Base-by-base conservation (phyloP, 2,797 vertebrate genomes). In the Pantherophis alleghaniensis region DNA sequence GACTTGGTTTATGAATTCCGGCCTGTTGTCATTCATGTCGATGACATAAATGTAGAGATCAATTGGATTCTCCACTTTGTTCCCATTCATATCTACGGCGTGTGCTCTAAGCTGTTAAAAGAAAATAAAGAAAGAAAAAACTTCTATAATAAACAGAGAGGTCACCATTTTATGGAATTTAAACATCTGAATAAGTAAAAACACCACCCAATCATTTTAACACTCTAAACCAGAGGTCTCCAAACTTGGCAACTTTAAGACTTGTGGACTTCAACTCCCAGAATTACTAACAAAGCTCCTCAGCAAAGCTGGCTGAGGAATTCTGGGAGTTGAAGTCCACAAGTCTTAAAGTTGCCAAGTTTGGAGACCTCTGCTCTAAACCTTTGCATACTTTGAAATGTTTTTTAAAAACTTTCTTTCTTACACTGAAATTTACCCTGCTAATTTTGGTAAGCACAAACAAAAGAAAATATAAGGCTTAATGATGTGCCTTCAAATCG, bases 11-110 rank as follows among this genome's bases (percentile, higher is more conserved):
- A 98, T 96, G 96, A 99, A 99, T 96, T 99, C 99, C 0, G 99
- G 99, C 4, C 99, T 98, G 97, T 99, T 99, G 98, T 99, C 99
- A 0, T 99, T 99, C 98, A 99, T 99, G 97, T 99, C 98, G 86
- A 99, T 99, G 96, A 99, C 99, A 0, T 99, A 99, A 98, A 99
- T 99, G 97, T 99, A 99, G 89, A 99, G 98, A 97, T 99, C 99
- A 60, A 99, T 99, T 51, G 99, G 99, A 96, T 99, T 99, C 97
- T 99, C 99, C 94, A 99, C 98, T 97, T 99, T 99, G 97, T 99
- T 99, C 13, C 99, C 99, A 5, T 99, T 99, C 99, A 99, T 99
- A 96, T 99, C 99, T 95, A 99, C 99, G 0, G 99, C 99, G 1
- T 99, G 99, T 69, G 99, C 99, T 86, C 98, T 97, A 89, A 99